A percentile compares a stretch with the other conserved stretches of the same genome.
Evolutionary conservation across 2,113 vertebrate species (phyloP).

Genomic region (Melospiza melodia): DNA sequence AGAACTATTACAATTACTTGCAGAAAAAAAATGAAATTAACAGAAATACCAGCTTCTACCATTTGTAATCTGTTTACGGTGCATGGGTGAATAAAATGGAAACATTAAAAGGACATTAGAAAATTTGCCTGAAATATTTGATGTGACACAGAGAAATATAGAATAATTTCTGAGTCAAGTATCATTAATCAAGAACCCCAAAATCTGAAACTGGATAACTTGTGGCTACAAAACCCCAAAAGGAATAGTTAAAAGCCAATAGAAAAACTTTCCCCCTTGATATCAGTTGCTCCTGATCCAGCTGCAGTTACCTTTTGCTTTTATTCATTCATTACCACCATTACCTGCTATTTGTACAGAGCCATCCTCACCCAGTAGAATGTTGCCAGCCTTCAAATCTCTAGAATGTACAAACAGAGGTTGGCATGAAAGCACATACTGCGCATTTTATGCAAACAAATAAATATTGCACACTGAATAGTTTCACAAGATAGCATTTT

Average conservation of each 20-base stretch:
- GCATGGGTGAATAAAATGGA: neutral
- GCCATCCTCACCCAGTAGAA: constrained; percentile 96
- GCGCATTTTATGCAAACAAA: neutral
- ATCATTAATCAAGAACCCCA: neutral
- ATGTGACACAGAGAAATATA: neutral
- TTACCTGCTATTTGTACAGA: constrained; percentile 99
- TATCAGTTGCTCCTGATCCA: neutral
- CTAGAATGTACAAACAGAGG: constrained; percentile 71
- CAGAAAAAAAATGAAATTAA: neutral
- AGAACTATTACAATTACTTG: neutral
- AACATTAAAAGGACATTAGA: neutral
- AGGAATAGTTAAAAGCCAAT: neutral
- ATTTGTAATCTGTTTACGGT: neutral
- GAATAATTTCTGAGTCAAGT: neutral
- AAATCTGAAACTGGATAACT: neutral
- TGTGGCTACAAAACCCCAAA: neutral
- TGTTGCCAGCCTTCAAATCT: constrained; percentile 98
- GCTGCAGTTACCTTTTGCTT: neutral
- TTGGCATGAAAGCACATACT: neutral
- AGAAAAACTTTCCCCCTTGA: neutral
- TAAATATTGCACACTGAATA: neutral
- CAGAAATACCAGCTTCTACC: neutral
- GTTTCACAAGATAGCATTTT: neutral
- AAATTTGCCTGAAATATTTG: neutral
- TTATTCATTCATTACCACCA: neutral